Evolutionary conservation across 2,113 vertebrate genomes (phyloP).

Genomic region (Triplophysa siluroides): DNA sequence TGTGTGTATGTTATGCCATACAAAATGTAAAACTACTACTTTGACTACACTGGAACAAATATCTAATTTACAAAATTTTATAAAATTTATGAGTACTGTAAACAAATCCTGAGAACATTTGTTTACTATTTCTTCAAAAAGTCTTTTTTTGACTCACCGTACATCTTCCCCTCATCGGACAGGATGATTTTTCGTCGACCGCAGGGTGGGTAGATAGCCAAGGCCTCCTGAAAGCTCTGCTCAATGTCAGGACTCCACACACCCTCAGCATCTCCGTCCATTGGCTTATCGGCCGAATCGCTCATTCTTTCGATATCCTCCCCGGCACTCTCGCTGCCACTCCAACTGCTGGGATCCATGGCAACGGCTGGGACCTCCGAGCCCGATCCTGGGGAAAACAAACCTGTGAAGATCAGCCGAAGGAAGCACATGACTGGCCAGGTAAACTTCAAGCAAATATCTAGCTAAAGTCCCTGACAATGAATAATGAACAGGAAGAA

Average conservation of each 20-base stretch:
- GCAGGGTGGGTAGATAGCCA: slow-evolving; percentile 97
- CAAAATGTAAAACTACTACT: too few relatives aligned
- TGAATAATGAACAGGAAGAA: neutral
- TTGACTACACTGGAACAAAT: neutral
- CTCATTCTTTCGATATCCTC: slow-evolving; percentile 96
- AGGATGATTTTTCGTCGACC: slow-evolving; percentile 98
- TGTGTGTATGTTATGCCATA: too few relatives aligned
- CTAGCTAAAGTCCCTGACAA: neutral
- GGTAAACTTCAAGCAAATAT: neutral
- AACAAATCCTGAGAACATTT: neutral
- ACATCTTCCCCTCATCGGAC: slow-evolving; percentile 99
- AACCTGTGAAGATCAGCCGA: slow-evolving; percentile 22
- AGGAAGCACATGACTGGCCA: neutral
- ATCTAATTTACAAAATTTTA: neutral
- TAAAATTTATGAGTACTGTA: neutral
- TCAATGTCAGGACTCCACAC: slow-evolving; percentile 99
- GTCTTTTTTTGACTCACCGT: slow-evolving; percentile 60
- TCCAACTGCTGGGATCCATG: slow-evolving; percentile 98
- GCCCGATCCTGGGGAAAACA: slow-evolving; percentile 3
- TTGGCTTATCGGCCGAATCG: slow-evolving; percentile 94
- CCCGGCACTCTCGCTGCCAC: slow-evolving; percentile 94
- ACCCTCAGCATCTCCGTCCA: slow-evolving; percentile 95
- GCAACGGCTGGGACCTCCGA: slow-evolving; percentile 68
- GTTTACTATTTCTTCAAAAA: neutral
- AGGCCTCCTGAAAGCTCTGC: slow-evolving; percentile 98